phyloP scores from a whole-genome alignment of 2,797 vertebrate genomes.

The Phrynocephalus vlangalii region DNA sequence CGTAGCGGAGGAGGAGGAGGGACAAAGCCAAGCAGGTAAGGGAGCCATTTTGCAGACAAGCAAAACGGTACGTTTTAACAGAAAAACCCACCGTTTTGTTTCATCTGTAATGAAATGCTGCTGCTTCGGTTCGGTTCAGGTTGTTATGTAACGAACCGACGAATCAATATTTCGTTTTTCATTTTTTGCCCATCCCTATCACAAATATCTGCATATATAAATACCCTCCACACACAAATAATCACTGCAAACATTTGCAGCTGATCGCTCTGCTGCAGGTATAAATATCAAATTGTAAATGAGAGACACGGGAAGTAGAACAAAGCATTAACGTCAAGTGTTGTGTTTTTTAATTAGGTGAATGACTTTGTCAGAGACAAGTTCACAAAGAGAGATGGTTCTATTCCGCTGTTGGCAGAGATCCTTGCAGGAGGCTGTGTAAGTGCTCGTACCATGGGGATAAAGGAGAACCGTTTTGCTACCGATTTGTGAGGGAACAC shows the following conservation, averaged over 20 bases:
- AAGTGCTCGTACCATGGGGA: conserved; percentile 74
- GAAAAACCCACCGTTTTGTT: too few relatives aligned
- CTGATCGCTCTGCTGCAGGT: background rate
- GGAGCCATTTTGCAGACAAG: too few relatives aligned
- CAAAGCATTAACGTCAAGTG: conserved; percentile 43
- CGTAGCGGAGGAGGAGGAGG: too few relatives aligned
- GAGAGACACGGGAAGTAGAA: conserved; percentile 42
- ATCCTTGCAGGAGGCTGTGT: conserved; percentile 93
- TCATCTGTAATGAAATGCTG: too few relatives aligned
- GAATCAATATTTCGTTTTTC: too few relatives aligned
- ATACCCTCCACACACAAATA: background rate
- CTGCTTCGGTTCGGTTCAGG: too few relatives aligned
- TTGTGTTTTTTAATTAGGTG: conserved; percentile 83
- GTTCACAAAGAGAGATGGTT: conserved; percentile 88
- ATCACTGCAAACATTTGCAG: background rate
- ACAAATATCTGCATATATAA: too few relatives aligned
- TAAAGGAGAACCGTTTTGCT: conserved; percentile 30
- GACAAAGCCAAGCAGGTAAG: too few relatives aligned
- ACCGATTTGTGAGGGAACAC: conserved; percentile 8
- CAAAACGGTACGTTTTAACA: too few relatives aligned
- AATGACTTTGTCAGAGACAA: conserved; percentile 98
- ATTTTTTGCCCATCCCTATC: too few relatives aligned
- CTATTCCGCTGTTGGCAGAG: conserved; percentile 89
- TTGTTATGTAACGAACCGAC: too few relatives aligned
- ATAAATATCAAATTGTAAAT: conserved; percentile 38